phyloP scores from a whole-genome alignment of 2,888 invertebrate genomes.

The Hartigia nigra region DNA sequence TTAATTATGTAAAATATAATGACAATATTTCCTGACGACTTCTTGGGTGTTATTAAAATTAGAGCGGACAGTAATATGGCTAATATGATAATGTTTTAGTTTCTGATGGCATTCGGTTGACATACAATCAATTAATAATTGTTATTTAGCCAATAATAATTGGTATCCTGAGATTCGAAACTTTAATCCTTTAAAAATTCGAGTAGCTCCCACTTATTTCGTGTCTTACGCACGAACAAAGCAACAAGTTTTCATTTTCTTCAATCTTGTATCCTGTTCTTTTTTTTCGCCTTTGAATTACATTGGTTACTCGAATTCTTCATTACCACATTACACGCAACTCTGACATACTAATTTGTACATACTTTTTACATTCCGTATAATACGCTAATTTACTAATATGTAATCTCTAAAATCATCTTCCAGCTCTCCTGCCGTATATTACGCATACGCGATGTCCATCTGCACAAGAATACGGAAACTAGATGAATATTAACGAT shows the following conservation, averaged over 20 bases:
- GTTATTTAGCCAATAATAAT: slow-evolving; percentile 14
- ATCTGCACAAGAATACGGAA: background rate
- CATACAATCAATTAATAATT: background rate
- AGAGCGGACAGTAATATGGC: background rate
- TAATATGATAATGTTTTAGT: background rate
- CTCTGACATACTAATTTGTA: slow-evolving; percentile 38
- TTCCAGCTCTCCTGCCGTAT: background rate
- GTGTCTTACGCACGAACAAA: background rate
- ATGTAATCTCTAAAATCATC: background rate
- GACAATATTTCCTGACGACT: too few species aligned
- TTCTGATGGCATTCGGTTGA: background rate
- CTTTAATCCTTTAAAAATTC: slow-evolving; percentile 28
- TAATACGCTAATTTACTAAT: slow-evolving; percentile 10
- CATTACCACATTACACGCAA: slow-evolving; percentile 20
- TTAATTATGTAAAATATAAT: too few species aligned
- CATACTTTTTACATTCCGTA: slow-evolving; percentile 17
- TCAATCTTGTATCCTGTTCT: background rate
- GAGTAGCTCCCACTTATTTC: slow-evolving; percentile 15
- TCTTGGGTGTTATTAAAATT: background rate
- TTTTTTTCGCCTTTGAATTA: background rate
- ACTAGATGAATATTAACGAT: background rate
- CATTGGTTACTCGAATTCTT: slow-evolving; percentile 10
- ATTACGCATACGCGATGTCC: background rate
- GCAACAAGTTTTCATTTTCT: background rate
- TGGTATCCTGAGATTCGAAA: slow-evolving; percentile 41